Evolutionary conservation across 2,113 vertebrate genomes (phyloP), one percentile per base, ranked within the genome.

Genomic region (Sebastes fasciatus): DNA sequence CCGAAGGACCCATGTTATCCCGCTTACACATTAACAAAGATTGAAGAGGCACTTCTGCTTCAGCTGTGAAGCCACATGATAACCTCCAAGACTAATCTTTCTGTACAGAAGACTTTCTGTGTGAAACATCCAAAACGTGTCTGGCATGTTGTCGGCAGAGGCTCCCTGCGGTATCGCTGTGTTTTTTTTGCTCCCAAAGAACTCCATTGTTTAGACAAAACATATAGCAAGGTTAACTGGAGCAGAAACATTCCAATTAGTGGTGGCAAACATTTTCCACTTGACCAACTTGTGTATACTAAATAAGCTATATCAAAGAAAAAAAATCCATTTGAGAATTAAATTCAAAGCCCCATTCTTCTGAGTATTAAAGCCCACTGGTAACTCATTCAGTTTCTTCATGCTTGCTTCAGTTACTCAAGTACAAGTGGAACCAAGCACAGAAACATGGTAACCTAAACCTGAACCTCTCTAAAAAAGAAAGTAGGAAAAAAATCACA

Each of bases 181-280:
- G 70, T 85, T 84, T 61, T 58, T 34, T 26, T 90, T 77, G 46
- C 83, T 87, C 86, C 84, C 64, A 91, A 80, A 86, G 70, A 82
- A 60, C 84, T 81, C 90, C 75, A 92, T 93, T 94, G 91, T 94
- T 85, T 74, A 77, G 62, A 78, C 83, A 70, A 88, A 80, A 91
- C 80, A 91, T 93, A 94, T 79, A 94, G 88, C 76, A 64, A 72
- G 54, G 87, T 89, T 93, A 94, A 96, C 87, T 96, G 93, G 94
- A 94, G 95, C 95, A 95, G 94, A 96, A 96, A 95, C 87, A 93
- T 93, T 93, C 91, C 89, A 79, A 79, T 87, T 90, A 90, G 5
- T 45, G 21, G 63, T 49, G 43, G 85, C 74, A 87, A 81, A 87
- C 54, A 86, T 74, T 77, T 80, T 74, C 85, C 84, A 86, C 54